Conservation (phyloP, 2,113 vertebrate species). For the Athene noctua region DNA sequence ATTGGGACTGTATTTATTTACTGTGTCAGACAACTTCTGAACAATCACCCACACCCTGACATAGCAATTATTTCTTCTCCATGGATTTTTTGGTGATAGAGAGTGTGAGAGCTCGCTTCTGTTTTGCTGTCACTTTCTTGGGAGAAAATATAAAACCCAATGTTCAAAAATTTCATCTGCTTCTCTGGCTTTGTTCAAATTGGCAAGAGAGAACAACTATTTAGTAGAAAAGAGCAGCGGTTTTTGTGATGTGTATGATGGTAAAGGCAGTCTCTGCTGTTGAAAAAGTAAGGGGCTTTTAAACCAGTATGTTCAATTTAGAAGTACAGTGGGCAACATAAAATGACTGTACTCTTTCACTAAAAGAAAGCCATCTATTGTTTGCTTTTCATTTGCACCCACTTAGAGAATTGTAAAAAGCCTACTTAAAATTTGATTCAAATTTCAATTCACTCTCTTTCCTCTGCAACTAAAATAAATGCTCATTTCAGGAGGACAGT, state of each 20-base stretch:
- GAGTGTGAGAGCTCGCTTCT: neutral
- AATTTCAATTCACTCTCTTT: neutral
- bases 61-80: neutral
- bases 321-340: neutral
- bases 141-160: neutral
- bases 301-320: neutral
- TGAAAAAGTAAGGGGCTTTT: neutral
- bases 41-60: neutral
- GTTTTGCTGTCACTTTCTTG: neutral
- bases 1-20: neutral
- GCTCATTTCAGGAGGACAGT: neutral
- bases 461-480: neutral
- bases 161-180: neutral
- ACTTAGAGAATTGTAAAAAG: neutral
- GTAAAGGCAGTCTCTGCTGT: neutral
- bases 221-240: neutral
- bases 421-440: neutral
- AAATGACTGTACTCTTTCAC: neutral
- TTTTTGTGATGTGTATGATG: neutral
- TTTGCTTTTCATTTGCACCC: neutral
- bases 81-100: neutral
- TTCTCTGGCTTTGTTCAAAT: neutral
- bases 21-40: neutral
- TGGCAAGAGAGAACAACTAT: neutral
- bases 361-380: neutral